Percentiles rank a stretch among this genome's conserved stretches.
Evolutionary conservation across 2,113 vertebrate species (phyloP).

Genomic region (Rhea americana): DNA sequence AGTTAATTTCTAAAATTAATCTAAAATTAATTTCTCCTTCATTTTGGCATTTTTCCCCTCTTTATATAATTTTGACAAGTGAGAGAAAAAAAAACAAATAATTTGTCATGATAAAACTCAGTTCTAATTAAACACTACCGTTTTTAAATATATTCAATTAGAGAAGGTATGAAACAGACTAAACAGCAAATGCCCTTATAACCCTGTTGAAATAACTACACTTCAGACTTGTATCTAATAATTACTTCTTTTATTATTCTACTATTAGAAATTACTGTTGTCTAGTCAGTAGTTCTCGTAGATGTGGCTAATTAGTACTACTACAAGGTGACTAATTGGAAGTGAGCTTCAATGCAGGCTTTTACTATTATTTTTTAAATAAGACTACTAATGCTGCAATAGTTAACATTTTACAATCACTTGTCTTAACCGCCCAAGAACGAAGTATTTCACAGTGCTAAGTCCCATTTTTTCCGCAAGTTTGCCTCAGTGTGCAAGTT

Average conservation of each 20-base stretch:
- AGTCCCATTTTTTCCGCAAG: neutral
- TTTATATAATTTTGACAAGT: neutral
- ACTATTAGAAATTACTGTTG: neutral
- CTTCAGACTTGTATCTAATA: neutral
- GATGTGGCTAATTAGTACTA: neutral
- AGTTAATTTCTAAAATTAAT: no score
- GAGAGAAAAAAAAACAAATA: neutral
- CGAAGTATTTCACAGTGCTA: neutral
- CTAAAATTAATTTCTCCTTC: neutral
- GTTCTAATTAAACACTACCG: neutral
- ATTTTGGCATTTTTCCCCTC: neutral
- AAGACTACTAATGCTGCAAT: neutral
- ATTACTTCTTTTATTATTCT: neutral
- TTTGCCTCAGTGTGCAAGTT: neutral
- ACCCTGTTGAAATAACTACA: neutral
- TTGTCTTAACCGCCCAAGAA: neutral
- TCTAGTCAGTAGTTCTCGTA: neutral
- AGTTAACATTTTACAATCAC: neutral
- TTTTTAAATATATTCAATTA: neutral
- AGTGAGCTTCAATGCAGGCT: neutral
- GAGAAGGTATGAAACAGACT: neutral
- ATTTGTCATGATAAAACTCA: neutral
- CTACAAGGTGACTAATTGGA: neutral
- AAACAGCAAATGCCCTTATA: neutral
- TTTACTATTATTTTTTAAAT: neutral